Evolutionary conservation across 2,888 invertebrate genomes (phyloP).

Genomic region (Apamea epomidion): DNA sequence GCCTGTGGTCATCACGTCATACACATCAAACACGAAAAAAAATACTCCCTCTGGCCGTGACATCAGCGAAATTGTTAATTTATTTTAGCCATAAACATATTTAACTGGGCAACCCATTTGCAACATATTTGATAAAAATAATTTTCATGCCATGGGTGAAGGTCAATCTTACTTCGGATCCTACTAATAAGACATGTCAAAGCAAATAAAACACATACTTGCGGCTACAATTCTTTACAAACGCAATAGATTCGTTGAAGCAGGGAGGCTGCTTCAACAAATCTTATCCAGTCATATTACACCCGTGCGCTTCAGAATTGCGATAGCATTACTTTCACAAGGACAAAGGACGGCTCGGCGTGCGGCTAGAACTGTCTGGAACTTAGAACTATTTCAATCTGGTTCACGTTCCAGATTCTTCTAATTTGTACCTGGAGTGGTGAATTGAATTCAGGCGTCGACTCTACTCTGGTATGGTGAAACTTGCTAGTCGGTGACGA

Average conservation of each 20-base stretch:
- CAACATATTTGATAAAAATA: background rate
- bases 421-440: conserved; percentile 61
- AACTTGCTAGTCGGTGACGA: conserved; percentile 51
- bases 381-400: conserved; percentile 65
- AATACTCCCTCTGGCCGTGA: background rate
- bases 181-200: background rate
- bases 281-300: conserved; percentile 33
- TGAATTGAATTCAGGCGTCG: conserved; percentile 63
- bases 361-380: conserved; percentile 11
- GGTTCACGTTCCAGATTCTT: conserved; percentile 61
- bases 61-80: background rate
- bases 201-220: conserved; percentile 11
- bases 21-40: background rate
- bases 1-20: background rate
- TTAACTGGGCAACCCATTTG: background rate
- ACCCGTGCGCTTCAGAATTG: conserved; percentile 36
- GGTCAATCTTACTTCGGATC: background rate
- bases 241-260: conserved; percentile 31
- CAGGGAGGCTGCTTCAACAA: conserved; percentile 30
- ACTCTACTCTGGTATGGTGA: conserved; percentile 25
- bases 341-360: conserved; percentile 48
- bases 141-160: background rate
- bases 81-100: background rate
- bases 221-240: conserved; percentile 24
- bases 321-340: conserved; percentile 52